A percentile compares a stretch with the other conserved stretches of the same genome.
Conservation (phyloP, 2,888 invertebrate species). For the Drymonia ruficornis region DNA sequence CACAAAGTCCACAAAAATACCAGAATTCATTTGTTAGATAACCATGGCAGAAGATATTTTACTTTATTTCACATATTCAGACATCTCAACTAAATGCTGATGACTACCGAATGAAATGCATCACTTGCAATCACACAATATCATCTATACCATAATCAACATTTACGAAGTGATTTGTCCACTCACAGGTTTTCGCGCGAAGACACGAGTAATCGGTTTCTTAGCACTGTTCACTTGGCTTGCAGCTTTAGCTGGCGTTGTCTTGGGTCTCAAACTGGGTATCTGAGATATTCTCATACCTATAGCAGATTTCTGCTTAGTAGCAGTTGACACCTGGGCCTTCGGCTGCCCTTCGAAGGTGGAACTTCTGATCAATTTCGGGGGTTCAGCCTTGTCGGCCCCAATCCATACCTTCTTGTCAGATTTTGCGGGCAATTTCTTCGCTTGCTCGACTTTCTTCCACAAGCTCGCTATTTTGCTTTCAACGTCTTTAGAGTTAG, state of each 20-base stretch:
- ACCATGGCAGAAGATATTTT: no score
- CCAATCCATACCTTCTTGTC: conserved; percentile 87
- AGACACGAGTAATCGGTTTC: conserved; percentile 58
- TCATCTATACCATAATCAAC: conserved; percentile 4
- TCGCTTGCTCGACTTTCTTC: conserved; percentile 90
- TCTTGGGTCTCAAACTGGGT: conserved; percentile 69
- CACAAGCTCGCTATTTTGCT: conserved; percentile 93
- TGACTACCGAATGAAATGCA: background rate
- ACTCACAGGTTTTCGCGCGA: conserved; percentile 61
- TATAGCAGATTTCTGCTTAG: conserved; percentile 78
- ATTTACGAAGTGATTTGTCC: conserved; percentile 59
- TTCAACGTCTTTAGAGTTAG: conserved; percentile 86
- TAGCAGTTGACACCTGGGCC: conserved; percentile 59
- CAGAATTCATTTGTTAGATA: no score
- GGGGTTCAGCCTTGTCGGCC: conserved; percentile 63
- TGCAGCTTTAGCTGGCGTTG: conserved; percentile 46
- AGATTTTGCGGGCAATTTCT: conserved; percentile 83
- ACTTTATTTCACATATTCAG: background rate
- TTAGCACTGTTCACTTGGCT: conserved; percentile 46
- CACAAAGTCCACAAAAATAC: no score
- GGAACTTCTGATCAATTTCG: conserved; percentile 85
- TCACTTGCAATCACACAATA: conserved; percentile 16
- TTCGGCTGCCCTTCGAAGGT: conserved; percentile 87
- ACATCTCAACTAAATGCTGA: background rate
- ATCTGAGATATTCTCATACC: conserved; percentile 77